These are phyloP conservation scores for Linnaemya tessellans DNA, from an alignment of 2,888 invertebrate species.

Conservation along the genomic window DNA sequence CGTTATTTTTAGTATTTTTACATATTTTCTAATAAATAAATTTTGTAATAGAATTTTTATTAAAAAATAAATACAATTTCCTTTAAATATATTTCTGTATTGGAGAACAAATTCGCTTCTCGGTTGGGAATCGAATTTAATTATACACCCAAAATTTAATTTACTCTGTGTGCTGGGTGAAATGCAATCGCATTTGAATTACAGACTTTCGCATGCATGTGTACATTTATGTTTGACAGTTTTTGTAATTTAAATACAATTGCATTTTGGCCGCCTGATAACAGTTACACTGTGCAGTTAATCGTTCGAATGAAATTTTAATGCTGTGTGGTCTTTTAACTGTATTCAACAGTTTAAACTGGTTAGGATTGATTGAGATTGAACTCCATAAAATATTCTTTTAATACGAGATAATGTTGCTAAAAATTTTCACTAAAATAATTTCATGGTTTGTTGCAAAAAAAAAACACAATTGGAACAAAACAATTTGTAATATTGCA, in stretches of 20 bases:
- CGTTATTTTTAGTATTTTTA: too few relatives aligned
- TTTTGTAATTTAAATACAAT: neutral
- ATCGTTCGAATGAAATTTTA: neutral
- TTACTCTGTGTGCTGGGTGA: too few relatives aligned
- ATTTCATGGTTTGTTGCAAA: neutral
- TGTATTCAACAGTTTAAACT: neutral
- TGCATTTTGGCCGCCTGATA: neutral
- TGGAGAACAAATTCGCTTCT: too few relatives aligned
- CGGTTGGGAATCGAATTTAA: too few relatives aligned
- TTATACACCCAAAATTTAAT: too few relatives aligned
- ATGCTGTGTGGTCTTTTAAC: neutral
- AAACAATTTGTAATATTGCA: too few relatives aligned
- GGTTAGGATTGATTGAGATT: neutral
- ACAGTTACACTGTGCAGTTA: neutral
- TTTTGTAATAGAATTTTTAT: too few relatives aligned
- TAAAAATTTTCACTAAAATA: neutral
- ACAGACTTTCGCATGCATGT: neutral
- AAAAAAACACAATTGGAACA: neutral
- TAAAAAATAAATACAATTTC: too few relatives aligned
- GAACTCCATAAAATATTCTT: neutral
- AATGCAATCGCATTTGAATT: neutral
- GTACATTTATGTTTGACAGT: neutral
- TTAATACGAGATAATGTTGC: neutral
- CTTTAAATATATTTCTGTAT: too few relatives aligned
- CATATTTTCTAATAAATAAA: too few relatives aligned